Evolutionary conservation across 2,888 invertebrate species (phyloP).

Genomic region (Hermaeophaga mercurialis): DNA sequence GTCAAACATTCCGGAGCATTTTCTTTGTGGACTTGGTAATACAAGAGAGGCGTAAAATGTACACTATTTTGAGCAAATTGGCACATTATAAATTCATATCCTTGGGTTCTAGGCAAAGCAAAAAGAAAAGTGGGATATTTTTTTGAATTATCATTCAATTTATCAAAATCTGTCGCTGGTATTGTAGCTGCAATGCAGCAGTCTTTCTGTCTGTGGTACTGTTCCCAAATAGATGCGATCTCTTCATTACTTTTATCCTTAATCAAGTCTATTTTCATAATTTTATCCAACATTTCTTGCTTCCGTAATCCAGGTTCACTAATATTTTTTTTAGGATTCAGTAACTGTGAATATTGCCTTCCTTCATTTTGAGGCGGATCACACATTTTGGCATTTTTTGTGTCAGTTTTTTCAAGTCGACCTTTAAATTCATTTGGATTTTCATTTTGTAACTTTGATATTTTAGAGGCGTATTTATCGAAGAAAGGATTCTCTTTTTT

Average conservation of each 20-base stretch:
- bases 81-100: conserved; percentile 84
- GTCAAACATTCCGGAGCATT: conserved; percentile 88
- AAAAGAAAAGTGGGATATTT: conserved; percentile 75
- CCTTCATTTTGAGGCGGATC: conserved; percentile 56
- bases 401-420: conserved; percentile 63
- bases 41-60: conserved; percentile 84
- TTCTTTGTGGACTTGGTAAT: conserved; percentile 86
- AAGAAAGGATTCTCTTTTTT: conserved; percentile 74
- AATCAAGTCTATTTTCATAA: conserved; percentile 80
- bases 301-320: conserved; percentile 31
- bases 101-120: conserved; percentile 79
- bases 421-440: conserved; percentile 76
- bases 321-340: conserved; percentile 65
- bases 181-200: conserved; percentile 71
- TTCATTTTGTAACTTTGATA: conserved; percentile 73
- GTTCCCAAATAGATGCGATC: conserved; percentile 77
- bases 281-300: conserved; percentile 65
- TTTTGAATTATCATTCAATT: conserved; percentile 64
- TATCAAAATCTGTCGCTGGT: conserved; percentile 64
- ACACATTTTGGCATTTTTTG: conserved; percentile 55
- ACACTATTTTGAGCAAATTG: conserved; percentile 75
- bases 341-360: conserved; percentile 64
- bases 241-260: conserved; percentile 72
- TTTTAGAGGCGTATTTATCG: conserved; percentile 80
- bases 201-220: conserved; percentile 79